phyloP scores from a whole-genome alignment of 1,140 invertebrate genomes.

The Rhyacophila brunnea region DNA sequence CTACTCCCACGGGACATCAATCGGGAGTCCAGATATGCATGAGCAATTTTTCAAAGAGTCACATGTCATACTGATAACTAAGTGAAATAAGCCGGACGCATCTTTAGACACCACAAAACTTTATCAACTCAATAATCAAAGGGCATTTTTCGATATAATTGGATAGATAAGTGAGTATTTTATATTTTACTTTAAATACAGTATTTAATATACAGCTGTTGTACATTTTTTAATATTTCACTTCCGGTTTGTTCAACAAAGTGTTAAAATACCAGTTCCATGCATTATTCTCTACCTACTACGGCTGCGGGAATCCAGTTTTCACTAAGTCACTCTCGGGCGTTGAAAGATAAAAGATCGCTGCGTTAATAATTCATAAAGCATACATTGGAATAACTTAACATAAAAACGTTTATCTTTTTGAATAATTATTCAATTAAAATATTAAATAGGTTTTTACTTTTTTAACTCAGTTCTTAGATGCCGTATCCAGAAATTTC shows the following conservation, averaged over 20 bases:
- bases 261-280: slow-evolving; percentile 32
- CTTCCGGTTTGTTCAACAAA: slow-evolving; percentile 32
- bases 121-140: background rate
- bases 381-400: background rate
- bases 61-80: no score
- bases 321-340: background rate
- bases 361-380: background rate
- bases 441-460: background rate
- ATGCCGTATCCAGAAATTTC: no score
- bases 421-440: background rate
- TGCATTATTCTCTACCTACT: slow-evolving; percentile 9
- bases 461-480: no score
- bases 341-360: background rate
- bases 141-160: slow-evolving; percentile 19
- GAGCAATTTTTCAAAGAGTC: no score
- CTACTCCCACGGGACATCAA: no score
- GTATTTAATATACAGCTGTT: slow-evolving; percentile 16
- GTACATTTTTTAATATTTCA: slow-evolving; percentile 27
- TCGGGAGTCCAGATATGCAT: no score
- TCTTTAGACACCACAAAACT: background rate
- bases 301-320: background rate
- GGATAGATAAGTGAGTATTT: slow-evolving; percentile 13
- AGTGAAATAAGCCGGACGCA: background rate
- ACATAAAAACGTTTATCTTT: background rate
- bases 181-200: slow-evolving; percentile 22